A percentile compares a stretch with the other conserved stretches of the same genome.
Conservation (phyloP, 1,140 invertebrate species). For the Argopecten irradians region DNA sequence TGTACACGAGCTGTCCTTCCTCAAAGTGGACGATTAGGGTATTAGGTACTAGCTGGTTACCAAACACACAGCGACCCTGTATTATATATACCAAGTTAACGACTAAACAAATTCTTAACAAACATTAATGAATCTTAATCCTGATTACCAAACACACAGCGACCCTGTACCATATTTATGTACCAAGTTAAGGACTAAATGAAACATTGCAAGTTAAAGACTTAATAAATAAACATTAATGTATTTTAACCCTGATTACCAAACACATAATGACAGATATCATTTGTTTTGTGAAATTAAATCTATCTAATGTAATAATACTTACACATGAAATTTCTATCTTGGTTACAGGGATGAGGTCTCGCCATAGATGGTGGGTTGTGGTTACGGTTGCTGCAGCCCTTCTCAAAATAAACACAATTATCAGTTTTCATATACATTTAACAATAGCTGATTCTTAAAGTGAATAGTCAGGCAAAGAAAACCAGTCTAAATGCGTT, state of each 20-base stretch:
- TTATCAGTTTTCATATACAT: constrained; percentile 72
- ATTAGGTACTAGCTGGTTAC: constrained; percentile 95
- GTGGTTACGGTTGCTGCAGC: neutral
- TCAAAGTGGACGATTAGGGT: constrained; percentile 95
- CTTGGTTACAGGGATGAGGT: constrained; percentile 98
- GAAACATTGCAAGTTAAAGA: no score
- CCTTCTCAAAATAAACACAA: constrained; percentile 44
- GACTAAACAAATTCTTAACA: no score
- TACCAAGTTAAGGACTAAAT: no score
- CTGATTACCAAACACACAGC: constrained; percentile 97
- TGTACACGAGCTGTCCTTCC: constrained; percentile 96
- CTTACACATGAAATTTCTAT: constrained; percentile 90
- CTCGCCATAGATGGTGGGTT: constrained; percentile 85
- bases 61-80: constrained; percentile 94
- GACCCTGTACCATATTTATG: constrained; percentile 82
- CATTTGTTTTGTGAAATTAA: no score
- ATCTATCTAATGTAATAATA: constrained; percentile 22
- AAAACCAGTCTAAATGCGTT: no score
- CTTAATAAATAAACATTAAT: no score
- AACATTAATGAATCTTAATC: no score
- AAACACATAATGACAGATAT: constrained; percentile 94
- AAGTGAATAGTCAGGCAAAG: no score
- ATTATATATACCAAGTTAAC: neutral
- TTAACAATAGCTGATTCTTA: constrained; percentile 65
- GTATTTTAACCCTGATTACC: no score